phyloP scores from a whole-genome alignment of 1,140 invertebrate species.

The Microplitis mediator region DNA sequence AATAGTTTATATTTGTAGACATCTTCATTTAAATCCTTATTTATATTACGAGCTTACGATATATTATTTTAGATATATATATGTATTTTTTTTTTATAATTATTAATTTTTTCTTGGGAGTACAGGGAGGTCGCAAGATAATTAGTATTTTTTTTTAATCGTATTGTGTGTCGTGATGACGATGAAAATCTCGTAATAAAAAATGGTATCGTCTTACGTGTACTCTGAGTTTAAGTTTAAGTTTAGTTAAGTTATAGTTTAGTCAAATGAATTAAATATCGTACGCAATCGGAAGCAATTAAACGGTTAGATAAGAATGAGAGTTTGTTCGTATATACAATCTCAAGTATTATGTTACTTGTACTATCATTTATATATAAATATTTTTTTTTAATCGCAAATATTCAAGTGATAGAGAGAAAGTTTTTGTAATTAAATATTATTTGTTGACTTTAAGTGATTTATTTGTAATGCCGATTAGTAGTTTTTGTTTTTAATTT shows the following conservation, averaged over 20 bases:
- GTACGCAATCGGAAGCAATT: slow-evolving; percentile 23
- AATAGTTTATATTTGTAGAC: not conserved
- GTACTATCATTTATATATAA: not conserved
- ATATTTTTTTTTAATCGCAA: slow-evolving; percentile 10
- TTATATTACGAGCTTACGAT: too few species aligned
- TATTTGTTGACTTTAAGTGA: not conserved
- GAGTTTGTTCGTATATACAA: slow-evolving; percentile 10
- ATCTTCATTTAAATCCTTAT: too few species aligned
- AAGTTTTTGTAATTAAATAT: not conserved
- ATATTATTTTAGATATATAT: too few species aligned
- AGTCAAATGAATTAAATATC: too few species aligned
- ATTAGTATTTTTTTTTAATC: too few species aligned
- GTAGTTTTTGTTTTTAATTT: too few species aligned
- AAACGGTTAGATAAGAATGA: slow-evolving; percentile 20
- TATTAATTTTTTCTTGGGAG: too few species aligned
- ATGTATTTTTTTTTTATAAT: too few species aligned
- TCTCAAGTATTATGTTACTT: not conserved
- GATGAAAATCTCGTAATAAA: too few species aligned
- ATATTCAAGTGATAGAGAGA: slow-evolving; percentile 6
- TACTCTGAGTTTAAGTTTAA: slow-evolving; percentile 25
- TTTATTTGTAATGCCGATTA: slow-evolving; percentile 12
- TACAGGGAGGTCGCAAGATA: too few species aligned
- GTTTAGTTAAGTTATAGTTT: not conserved
- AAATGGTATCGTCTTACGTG: not conserved
- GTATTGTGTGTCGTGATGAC: too few species aligned